phyloP scores from a whole-genome alignment of 2,797 vertebrate species.

The Amniataba percoides region DNA sequence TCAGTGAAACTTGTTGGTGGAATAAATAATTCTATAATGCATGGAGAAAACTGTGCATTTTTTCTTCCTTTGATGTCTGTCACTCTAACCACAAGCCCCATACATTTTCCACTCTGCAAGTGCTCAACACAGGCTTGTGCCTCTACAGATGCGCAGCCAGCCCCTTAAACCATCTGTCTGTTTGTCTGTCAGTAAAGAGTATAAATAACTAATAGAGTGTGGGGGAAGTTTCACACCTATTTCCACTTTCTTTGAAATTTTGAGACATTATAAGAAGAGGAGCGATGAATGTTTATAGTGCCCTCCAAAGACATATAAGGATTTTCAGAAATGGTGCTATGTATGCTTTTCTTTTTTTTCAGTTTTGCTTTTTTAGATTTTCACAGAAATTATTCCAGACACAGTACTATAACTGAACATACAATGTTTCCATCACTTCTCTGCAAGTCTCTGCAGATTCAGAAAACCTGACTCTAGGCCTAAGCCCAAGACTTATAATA shows the following conservation, averaged over 20 bases:
- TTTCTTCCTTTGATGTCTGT: slow-evolving; percentile 71
- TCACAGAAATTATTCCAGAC: slow-evolving; percentile 9
- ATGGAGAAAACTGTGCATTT: slow-evolving; percentile 45
- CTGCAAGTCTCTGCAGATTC: background rate
- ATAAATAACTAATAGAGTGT: slow-evolving; percentile 79
- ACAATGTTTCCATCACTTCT: background rate
- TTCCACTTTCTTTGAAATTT: slow-evolving; percentile 75
- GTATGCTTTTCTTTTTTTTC: background rate
- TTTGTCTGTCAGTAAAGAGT: slow-evolving; percentile 48
- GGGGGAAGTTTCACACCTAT: slow-evolving; percentile 73
- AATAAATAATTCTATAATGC: slow-evolving; percentile 54
- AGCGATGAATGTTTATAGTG: slow-evolving; percentile 32
- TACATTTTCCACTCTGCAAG: slow-evolving; percentile 76
- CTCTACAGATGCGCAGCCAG: slow-evolving; percentile 37
- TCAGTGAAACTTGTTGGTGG: slow-evolving; percentile 53
- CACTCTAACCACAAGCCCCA: slow-evolving; percentile 81
- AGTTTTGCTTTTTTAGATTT: background rate
- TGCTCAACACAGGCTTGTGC: slow-evolving; percentile 27
- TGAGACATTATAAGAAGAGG: slow-evolving; percentile 51
- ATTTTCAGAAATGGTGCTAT: slow-evolving; percentile 26
- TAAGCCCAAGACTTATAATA: background rate
- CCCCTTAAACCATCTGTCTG: slow-evolving; percentile 30
- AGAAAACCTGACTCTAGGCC: background rate
- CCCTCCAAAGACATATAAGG: slow-evolving; percentile 20
- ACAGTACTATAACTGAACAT: background rate